Percentiles rank a stretch among this genome's conserved stretches.
Evolutionary conservation across 2,888 invertebrate species (phyloP).

Genomic region (Acanthosepion esculentum): DNA sequence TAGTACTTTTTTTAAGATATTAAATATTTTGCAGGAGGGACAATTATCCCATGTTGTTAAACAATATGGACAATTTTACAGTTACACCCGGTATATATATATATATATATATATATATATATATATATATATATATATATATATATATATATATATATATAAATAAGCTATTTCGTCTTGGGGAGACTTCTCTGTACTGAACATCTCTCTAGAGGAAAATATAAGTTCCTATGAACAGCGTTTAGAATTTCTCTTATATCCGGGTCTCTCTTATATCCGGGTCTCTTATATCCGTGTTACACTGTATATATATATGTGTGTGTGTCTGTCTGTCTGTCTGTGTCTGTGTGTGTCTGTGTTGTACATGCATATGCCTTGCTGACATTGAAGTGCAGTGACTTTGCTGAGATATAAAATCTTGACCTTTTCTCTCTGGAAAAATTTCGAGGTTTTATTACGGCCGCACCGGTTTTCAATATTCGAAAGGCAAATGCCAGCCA

Average conservation of each 20-base stretch:
- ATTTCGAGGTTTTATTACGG: too few species aligned
- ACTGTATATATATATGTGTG: neutral
- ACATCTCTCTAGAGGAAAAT: too few species aligned
- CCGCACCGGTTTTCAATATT: neutral
- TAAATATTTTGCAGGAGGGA: too few species aligned
- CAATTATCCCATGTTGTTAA: too few species aligned
- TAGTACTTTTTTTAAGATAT: too few species aligned
- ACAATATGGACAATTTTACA: too few species aligned
- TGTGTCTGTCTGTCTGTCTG: neutral
- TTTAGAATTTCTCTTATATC: too few species aligned
- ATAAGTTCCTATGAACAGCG: too few species aligned
- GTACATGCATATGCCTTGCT: neutral
- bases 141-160: neutral
- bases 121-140: neutral
- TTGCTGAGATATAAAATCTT: neutral
- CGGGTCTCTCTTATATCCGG: too few species aligned
- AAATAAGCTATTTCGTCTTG: too few species aligned
- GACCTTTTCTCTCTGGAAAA: neutral
- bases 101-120: neutral
- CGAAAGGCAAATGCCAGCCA: neutral
- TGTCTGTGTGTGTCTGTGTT: neutral
- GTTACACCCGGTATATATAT: neutral
- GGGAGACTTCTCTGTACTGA: too few species aligned
- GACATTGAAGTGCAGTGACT: neutral
- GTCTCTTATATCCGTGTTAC: too few species aligned